Percentiles rank a stretch among this genome's conserved stretches.
Conservation (phyloP, 53 echinoderm and acorn worm genomes). For the Astropecten irregularis region DNA sequence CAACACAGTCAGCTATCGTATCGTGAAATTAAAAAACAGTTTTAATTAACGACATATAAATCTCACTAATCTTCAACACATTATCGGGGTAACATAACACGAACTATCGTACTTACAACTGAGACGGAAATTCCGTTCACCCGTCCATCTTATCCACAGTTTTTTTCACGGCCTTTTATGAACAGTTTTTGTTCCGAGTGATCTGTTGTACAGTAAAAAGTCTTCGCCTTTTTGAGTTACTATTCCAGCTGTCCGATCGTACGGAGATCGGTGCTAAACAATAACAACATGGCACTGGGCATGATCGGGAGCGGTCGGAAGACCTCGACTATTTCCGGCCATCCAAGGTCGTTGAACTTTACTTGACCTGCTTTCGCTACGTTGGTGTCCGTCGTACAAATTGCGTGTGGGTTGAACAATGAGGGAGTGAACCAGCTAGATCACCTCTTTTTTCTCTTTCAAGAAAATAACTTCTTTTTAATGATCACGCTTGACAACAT, state of each 20-base stretch:
- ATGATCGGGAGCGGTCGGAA: constrained; percentile 71
- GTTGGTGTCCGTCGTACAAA: neutral
- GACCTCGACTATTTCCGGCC: constrained; percentile 62
- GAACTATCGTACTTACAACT: constrained; percentile 26
- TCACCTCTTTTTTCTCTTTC: too few species aligned
- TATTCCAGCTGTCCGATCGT: constrained; percentile 24
- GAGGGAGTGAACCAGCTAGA: neutral
- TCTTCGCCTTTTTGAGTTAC: neutral
- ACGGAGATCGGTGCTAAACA: constrained; percentile 42
- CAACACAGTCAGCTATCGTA: too few species aligned
- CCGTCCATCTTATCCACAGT: constrained; percentile 27
- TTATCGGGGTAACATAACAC: too few species aligned
- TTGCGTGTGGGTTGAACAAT: too few species aligned
- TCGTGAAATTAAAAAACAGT: too few species aligned
- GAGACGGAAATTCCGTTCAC: neutral
- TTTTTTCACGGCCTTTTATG: neutral
- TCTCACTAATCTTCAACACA: too few species aligned
- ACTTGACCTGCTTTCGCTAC: constrained; percentile 28
- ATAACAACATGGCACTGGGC: constrained; percentile 71
- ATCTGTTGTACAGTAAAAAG: neutral
- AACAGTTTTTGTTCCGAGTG: constrained; percentile 36
- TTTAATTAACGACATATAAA: too few species aligned
- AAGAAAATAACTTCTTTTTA: too few species aligned
- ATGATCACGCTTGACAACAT: too few species aligned
- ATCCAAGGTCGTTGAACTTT: constrained; percentile 57